Evolutionary conservation across 2,797 vertebrate species (phyloP), one percentile per base, ranked within the genome.

Genomic region (Coregonus sp.): DNA sequence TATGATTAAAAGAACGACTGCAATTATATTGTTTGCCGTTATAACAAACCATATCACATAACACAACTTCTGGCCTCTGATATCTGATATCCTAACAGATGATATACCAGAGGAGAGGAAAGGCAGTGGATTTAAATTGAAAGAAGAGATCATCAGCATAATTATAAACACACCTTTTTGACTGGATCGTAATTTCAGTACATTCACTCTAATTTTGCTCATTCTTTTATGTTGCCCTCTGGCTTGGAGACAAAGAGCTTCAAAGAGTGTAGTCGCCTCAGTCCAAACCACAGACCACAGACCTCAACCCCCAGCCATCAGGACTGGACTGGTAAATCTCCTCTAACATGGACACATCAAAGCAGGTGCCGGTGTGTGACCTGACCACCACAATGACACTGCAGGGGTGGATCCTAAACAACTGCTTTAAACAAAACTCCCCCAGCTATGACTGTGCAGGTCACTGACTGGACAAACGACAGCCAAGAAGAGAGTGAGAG

Each of bases 341-440:
- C 82, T 87, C 87, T 82, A 86, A 88, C 86, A 88, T 70, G 82
- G 83, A 88, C 83, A 91, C 90, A 90, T 92, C 89, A 94, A 92
- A 92, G 74, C 75, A 77, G 73, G 66, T 83, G 52, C 11, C 56
- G 76, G 9, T 76, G 56, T 81, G 76, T 90, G 87, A 91, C 87
- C 87, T 75, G 40, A 20, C 20, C 68, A 78, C 75, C 90, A 80
- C 87, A 35, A 56, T 52, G 25, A 71, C 29, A 25, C 25, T 16
- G 56, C 72, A 85, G 86, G 88, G 88, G 88, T 84, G 70, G 72
- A 86, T 75, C 78, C n/a, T 37, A 74, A 72, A 79, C 47, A 31
- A 84, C 69, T 80, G 81, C 85, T 90, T 85, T 89, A 84, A 84
- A 91, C 90, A 90, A 75, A 90, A 88, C 82, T 73, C 84, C 81